Evolutionary conservation across 2,888 invertebrate genomes (phyloP), one percentile per base, ranked within the genome.

Genomic region (Macrophya annulata): DNA sequence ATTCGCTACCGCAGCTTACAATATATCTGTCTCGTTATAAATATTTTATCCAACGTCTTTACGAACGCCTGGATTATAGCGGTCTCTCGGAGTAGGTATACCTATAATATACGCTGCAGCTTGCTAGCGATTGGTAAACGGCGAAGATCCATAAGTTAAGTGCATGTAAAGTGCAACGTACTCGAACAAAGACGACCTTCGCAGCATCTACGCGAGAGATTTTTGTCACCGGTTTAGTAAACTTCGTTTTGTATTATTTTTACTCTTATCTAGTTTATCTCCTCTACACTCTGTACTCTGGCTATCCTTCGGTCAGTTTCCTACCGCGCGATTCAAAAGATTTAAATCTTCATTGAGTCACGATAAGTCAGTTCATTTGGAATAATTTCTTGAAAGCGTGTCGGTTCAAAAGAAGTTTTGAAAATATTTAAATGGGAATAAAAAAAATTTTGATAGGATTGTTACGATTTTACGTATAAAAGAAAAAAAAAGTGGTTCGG

Each of bases 131-230:
- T 25, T n/a, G 77, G 51, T 51, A 48, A 25, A 40, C 79, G 79
- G 55, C 59, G 25, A 79, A 55, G 79, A 79, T 79, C 40, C 79
- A 48, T 31, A 77, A 31, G 15, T 45, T 31, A 77, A 31, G 15
- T 45, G 43, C 51, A 77, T 31, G 31, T 31, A 6, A 77, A n/a
- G 77, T 81, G 81, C 81, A 81, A 62, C 62, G 81, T 43, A 81
- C 59, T 81, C 62, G n/a, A 40, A 81, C 81, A 81, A 81, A 81
- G 81, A 81, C 81, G 81, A 81, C 81, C 81, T 81, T 81, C 81
- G 62, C 43, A 48, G 10, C n/a, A 21, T 43, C 31, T 25, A 62
- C 21, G n/a, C 21, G n/a, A 25, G 31, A 62, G 37, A 62, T 62
- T 62, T 81, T 81, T 81, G 40, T 81, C 62, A 40, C 37, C 40